Evolutionary conservation across 2,113 vertebrate genomes (phyloP), one percentile per base, ranked within the genome.

Genomic region (Excalfactoria chinensis): DNA sequence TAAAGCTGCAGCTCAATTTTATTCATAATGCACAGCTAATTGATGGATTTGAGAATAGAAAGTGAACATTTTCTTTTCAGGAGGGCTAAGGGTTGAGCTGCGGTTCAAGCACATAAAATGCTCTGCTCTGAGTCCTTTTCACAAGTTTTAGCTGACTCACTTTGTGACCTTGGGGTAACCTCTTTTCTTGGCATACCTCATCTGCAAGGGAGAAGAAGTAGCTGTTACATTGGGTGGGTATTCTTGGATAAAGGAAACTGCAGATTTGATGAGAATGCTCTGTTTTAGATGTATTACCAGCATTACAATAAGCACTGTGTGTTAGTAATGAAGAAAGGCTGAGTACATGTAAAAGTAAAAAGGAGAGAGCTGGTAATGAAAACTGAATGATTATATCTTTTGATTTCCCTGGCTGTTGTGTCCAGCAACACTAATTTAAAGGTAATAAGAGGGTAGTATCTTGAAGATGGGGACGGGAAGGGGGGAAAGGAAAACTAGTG

Each of bases 21-120:
- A 44, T 11, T 44, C 28, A 41, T 26, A 55, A 16, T n/a, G 30
- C 37, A 62, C 41, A 63, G 63, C 32, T 76, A 2, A 14, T 4
- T 3, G 56, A 11, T 46, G 28, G 22, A 0, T 1, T 55, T 13
- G 3, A 59, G 17, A 14, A 12, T 8, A 43, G 63, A 51, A 85
- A 35, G 1, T 0, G 0, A 7, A 12, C 23, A 7, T 76, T 82
- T 76, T 59, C 17, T 37, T 43, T 15, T 0, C 0, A 51, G 72
- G 56, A 71, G 69, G 48, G 48, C 46, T 59, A 49, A 25, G 7
- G 20, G 21, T 25, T 55, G 66, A 70, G 34, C 75, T 73, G 87
- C 71, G 22, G 28, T 34, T 7, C 3, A 13, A 59, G 49, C 49
- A n/a, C 53, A 12, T 2, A 12, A 1, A 2, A 15, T 37, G 68